Evolutionary conservation across 2,888 invertebrate genomes (phyloP), one percentile per base, ranked within the genome.

Genomic region (Habrosyne pyritoides): DNA sequence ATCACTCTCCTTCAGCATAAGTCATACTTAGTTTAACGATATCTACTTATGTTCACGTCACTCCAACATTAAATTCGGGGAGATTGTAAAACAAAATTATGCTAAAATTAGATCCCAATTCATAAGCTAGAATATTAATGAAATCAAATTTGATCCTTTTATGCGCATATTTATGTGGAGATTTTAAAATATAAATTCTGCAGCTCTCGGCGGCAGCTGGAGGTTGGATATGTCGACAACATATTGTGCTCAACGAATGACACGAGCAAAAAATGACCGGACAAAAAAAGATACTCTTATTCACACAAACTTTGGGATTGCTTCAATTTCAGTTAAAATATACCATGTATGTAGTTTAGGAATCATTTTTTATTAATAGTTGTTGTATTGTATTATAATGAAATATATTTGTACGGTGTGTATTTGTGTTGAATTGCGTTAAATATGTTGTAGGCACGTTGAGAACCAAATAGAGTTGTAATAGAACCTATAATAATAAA

Each of bases 101-200:
- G 73, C 66, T 63, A 73, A 73, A 70, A 66, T 70, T 64, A 60
- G 61, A 61, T 67, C 65, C 69, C 63, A 66, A 75, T 73, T 75
- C 68, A 71, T 75, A 73, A 77, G 73, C 67, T 64, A 67, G 67
- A 70, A 73, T 71, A 69, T 73, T 81, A 85, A 86, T 82, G 71
- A 75, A 84, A 84, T 81, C 83, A 88, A 87, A 88, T 81, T 64
- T 71, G 82, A 78, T 79, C 89, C 84, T 83, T 87, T 90, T 90
- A 90, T 91, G 91, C 87, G 89, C 91, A 91, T 91, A 91, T 86
- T 87, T 86, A 86, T 83, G 77, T 69, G n/a, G 18, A 42, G 74
- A 74, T 67, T 68, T 61, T 69, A 65, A 66, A 73, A 69, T 63
- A 72, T 66, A 69, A 69, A 70, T 65, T 60, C 61, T 59, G 59